A percentile compares a stretch with the other conserved stretches of the same genome.
Evolutionary conservation across 2,113 vertebrate species (phyloP).

Genomic region (Sinosuthora webbiana): DNA sequence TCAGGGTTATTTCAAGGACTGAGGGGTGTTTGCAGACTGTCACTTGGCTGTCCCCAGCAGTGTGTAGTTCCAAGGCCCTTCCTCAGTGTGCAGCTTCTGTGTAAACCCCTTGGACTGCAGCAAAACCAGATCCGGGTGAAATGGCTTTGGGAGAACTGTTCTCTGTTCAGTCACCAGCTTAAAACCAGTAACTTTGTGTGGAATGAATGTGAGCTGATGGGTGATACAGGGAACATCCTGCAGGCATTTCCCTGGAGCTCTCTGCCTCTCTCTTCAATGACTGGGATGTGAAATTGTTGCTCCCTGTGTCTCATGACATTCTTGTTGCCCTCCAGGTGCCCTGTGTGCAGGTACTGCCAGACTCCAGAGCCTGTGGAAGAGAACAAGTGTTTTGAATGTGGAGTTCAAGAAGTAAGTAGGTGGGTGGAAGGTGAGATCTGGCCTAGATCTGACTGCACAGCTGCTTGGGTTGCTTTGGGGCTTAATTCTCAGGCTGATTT

Average conservation of each 20-base stretch:
- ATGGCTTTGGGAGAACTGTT: neutral
- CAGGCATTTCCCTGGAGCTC: neutral
- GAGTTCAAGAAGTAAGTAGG: conserved; percentile 94
- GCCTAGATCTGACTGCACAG: neutral
- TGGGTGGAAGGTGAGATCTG: conserved; percentile 20
- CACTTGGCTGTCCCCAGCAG: neutral
- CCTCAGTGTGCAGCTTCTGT: neutral
- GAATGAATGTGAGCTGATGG: neutral
- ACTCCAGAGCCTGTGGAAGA: conserved; percentile 97
- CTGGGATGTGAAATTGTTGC: neutral
- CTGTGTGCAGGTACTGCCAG: conserved; percentile 96
- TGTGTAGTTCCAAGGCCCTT: neutral
- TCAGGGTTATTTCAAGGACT: neutral
- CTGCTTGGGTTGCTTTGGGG: neutral
- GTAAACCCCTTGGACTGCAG: neutral
- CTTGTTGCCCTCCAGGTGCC: conserved; percentile 81
- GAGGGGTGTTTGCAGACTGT: neutral
- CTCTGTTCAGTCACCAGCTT: neutral
- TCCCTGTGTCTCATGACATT: neutral
- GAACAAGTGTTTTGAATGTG: conserved; percentile 98
- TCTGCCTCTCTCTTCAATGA: neutral
- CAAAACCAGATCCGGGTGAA: neutral
- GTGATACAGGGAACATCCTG: neutral
- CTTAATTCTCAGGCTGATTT: neutral
- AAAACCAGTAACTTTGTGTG: neutral